Conservation (phyloP, 2,113 vertebrate genomes). For the Menidia beryllina region DNA sequence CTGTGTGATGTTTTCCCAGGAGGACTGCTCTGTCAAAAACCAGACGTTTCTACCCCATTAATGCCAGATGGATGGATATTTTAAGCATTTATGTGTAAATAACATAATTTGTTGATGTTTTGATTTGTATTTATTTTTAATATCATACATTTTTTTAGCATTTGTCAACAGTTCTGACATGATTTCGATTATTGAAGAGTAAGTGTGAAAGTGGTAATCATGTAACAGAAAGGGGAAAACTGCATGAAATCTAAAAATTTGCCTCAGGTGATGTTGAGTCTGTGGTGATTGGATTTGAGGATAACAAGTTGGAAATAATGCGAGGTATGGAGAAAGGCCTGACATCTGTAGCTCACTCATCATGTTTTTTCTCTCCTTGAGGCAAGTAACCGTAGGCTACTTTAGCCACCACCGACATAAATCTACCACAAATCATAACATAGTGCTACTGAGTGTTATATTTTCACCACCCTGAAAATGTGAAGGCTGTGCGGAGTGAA, state of each 20-base stretch:
- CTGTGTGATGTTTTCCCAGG: neutral
- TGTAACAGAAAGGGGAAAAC: neutral
- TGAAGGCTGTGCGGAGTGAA: too few species aligned
- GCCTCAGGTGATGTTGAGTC: slow-evolving; percentile 8
- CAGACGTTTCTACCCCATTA: neutral
- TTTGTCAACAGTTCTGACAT: neutral
- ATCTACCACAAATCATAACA: neutral
- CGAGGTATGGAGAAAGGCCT: neutral
- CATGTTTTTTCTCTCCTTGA: slow-evolving; percentile 7
- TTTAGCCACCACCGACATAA: neutral
- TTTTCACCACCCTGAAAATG: neutral
- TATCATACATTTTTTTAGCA: neutral
- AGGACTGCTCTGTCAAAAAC: neutral
- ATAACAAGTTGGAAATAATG: neutral
- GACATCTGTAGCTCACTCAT: neutral
- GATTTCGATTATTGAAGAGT: neutral
- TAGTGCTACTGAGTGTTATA: slow-evolving; percentile 2
- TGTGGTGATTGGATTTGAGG: neutral
- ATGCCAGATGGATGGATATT: neutral
- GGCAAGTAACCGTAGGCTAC: slow-evolving; percentile 13
- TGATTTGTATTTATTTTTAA: neutral
- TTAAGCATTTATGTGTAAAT: neutral
- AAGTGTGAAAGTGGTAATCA: neutral
- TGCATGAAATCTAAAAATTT: neutral
- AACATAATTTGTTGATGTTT: neutral